Percentiles rank a stretch among this genome's conserved stretches.
Evolutionary conservation across 2,113 vertebrate genomes (phyloP).

Genomic region (Tauraco erythrolophus): DNA sequence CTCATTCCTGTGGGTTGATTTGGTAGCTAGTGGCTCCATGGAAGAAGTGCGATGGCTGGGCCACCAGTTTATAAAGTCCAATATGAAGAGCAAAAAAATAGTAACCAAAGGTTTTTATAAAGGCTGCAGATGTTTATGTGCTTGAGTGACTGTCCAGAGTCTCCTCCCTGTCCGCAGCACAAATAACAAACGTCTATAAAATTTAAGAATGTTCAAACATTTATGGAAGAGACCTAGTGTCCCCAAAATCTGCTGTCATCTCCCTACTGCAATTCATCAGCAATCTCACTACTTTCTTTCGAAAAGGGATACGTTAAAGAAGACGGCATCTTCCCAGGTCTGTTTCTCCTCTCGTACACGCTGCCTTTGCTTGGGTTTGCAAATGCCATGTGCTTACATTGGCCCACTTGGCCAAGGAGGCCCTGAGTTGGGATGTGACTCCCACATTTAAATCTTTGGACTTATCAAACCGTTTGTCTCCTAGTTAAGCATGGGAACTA

Average conservation of each 20-base stretch:
- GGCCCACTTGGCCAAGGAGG: background rate
- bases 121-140: background rate
- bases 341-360: background rate
- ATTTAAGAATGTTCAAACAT: background rate
- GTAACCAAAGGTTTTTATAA: background rate
- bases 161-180: background rate
- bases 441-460: background rate
- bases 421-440: background rate
- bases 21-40: background rate
- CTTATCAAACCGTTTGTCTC: rapidly evolving
- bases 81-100: background rate
- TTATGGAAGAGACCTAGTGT: background rate
- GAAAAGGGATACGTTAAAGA: background rate
- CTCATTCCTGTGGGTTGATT: background rate
- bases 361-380: background rate
- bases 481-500: background rate
- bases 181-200: background rate
- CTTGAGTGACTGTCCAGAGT: background rate
- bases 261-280: background rate
- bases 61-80: background rate
- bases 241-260: background rate
- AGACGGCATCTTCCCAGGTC: rapidly evolving
- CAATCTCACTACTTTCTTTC: background rate
- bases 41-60: background rate
- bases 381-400: rapidly evolving